Conservation (phyloP, 2,888 invertebrate genomes). For the Cantharis nigra region DNA sequence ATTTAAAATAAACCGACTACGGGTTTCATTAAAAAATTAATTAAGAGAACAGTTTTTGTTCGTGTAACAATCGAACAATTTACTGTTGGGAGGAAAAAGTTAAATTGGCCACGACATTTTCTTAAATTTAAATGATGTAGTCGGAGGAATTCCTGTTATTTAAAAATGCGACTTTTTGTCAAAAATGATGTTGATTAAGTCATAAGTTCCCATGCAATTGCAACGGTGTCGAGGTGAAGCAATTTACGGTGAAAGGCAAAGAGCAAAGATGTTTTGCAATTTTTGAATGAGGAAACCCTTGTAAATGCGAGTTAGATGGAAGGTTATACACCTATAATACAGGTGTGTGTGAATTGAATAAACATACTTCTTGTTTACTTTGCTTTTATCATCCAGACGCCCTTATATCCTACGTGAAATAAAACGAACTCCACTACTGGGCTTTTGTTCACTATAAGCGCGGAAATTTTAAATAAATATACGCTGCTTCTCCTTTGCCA, state of each 20-base stretch:
- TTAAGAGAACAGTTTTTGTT: neutral
- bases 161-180: neutral
- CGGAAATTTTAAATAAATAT: constrained; percentile 9
- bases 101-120: neutral
- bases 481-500: constrained; percentile 1
- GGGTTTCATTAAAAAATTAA: neutral
- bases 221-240: constrained; percentile 3
- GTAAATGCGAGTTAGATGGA: neutral
- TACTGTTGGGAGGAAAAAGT: neutral
- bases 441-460: neutral
- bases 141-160: neutral
- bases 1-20: neutral
- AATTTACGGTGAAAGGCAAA: neutral
- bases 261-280: neutral
- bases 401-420: neutral
- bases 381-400: constrained; percentile 1
- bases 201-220: neutral
- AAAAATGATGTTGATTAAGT: neutral
- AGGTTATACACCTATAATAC: neutral
- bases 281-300: constrained; percentile 2
- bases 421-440: neutral
- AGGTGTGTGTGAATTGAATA: constrained; percentile 6
- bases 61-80: neutral
- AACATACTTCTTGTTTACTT: constrained; percentile 6
- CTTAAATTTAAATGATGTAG: neutral